Evolutionary conservation across 2,888 invertebrate genomes (phyloP).

Genomic region (Autographa pulchrina): DNA sequence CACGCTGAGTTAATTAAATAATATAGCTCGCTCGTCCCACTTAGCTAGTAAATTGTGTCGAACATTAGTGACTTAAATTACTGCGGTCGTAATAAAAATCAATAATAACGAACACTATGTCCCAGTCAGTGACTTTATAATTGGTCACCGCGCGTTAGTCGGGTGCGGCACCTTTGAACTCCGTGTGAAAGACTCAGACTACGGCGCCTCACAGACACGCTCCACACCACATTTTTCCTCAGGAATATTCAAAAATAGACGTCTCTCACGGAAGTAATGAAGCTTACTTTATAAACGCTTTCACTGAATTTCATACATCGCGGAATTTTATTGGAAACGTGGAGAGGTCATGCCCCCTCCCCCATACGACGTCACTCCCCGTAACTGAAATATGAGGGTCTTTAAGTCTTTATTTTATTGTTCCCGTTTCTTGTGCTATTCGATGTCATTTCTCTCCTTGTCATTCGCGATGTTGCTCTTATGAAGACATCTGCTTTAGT

Average conservation of each 20-base stretch:
- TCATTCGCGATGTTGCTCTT: conserved; percentile 56
- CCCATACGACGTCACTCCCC: conserved; percentile 27
- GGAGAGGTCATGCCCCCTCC: conserved; percentile 65
- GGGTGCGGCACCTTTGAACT: conserved; percentile 71
- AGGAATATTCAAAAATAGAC: conserved; percentile 79
- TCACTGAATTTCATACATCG: conserved; percentile 78
- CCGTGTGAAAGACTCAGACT: conserved; percentile 64
- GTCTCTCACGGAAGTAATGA: conserved; percentile 78
- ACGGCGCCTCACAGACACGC: conserved; percentile 62
- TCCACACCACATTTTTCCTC: conserved; percentile 68
- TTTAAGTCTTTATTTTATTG: conserved; percentile 70
- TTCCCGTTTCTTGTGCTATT: conserved; percentile 61
- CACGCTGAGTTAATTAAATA: conserved; percentile 44
- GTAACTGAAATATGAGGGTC: conserved; percentile 57
- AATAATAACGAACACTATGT: conserved; percentile 45
- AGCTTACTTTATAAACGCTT: conserved; percentile 83
- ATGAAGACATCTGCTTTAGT: conserved; percentile 46
- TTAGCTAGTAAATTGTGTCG: conserved; percentile 42
- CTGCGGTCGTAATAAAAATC: conserved; percentile 50
- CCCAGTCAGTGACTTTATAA: conserved; percentile 55
- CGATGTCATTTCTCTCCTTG: conserved; percentile 58
- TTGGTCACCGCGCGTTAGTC: conserved; percentile 65
- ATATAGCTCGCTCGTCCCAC: conserved; percentile 31
- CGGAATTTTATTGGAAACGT: conserved; percentile 78
- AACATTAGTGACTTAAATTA: conserved; percentile 35